Evolutionary conservation across 2,888 invertebrate genomes (phyloP).

Genomic region (Eupithecia vulgata): DNA sequence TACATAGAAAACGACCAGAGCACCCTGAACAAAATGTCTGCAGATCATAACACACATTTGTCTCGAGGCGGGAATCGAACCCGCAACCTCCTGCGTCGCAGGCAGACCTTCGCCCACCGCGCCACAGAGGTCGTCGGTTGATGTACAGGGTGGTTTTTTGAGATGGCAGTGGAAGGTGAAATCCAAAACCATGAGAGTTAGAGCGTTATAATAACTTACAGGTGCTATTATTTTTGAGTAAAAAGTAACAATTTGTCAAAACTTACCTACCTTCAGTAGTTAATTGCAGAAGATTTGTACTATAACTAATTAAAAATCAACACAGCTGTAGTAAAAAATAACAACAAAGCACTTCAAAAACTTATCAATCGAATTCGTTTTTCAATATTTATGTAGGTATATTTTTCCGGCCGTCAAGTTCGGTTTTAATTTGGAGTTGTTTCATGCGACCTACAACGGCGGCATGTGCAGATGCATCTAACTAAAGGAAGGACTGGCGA

Average conservation of each 20-base stretch:
- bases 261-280: not conserved
- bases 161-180: too few relatives aligned
- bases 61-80: too few relatives aligned
- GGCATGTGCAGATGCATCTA: conserved; percentile 3
- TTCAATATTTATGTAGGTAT: not conserved
- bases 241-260: not conserved
- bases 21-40: too few relatives aligned
- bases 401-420: not conserved
- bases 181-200: too few relatives aligned
- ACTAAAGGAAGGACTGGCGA: not conserved
- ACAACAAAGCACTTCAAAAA: not conserved
- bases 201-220: too few relatives aligned
- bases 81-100: too few relatives aligned
- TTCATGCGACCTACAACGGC: conserved; percentile 5
- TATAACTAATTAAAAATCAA: not conserved
- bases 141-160: too few relatives aligned
- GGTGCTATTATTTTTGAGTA: too few relatives aligned
- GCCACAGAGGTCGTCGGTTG: too few relatives aligned
- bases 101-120: too few relatives aligned
- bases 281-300: not conserved
- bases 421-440: conserved; percentile 1
- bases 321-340: not conserved
- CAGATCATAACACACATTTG: too few relatives aligned
- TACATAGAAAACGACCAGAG: too few relatives aligned
- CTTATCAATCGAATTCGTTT: not conserved